Percentiles rank a stretch among this genome's conserved stretches.
Evolutionary conservation across 2,888 invertebrate genomes (phyloP).

Genomic region (Cartodere bifasciata): DNA sequence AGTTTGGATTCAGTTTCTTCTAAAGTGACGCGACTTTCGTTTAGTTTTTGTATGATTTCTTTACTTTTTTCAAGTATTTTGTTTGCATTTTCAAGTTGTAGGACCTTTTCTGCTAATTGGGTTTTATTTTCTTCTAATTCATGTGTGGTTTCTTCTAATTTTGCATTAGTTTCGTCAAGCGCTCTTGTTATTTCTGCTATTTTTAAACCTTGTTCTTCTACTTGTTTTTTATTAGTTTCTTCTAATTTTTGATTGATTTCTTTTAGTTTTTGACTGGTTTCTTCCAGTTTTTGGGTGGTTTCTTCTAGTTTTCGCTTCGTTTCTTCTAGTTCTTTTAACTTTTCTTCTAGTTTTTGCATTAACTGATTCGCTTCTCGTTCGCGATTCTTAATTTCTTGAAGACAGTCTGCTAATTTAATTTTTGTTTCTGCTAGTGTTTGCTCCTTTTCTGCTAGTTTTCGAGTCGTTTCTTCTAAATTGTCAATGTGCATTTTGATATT

Average conservation of each 20-base stretch:
- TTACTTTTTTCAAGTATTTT: too few species aligned
- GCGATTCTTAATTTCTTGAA: conserved; percentile 40
- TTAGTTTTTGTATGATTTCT: too few species aligned
- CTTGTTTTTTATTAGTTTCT: conserved; percentile 3
- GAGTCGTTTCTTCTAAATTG: too few species aligned
- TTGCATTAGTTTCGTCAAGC: conserved; percentile 1
- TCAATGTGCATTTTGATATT: too few species aligned
- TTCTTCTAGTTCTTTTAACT: conserved; percentile 25
- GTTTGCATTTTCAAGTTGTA: neutral
- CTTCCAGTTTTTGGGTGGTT: conserved; percentile 37
- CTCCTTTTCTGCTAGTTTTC: too few species aligned
- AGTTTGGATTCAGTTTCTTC: conserved; percentile 16
- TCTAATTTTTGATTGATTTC: conserved; percentile 5
- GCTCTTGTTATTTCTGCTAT: neutral
- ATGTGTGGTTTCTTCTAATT: conserved; percentile 2
- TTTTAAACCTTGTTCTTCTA: neutral
- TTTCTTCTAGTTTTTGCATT: conserved; percentile 34
- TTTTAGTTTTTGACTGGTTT: conserved; percentile 23
- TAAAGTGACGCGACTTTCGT: too few species aligned
- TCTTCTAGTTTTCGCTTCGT: conserved; percentile 23
- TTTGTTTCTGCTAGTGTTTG: neutral
- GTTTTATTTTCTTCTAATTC: conserved; percentile 1
- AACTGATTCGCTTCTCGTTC: conserved; percentile 38
- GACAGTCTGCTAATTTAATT: conserved; percentile 17
- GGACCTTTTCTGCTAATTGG: neutral